phyloP scores from a whole-genome alignment of 2,888 invertebrate genomes.

The Agrotis exclamationis region DNA sequence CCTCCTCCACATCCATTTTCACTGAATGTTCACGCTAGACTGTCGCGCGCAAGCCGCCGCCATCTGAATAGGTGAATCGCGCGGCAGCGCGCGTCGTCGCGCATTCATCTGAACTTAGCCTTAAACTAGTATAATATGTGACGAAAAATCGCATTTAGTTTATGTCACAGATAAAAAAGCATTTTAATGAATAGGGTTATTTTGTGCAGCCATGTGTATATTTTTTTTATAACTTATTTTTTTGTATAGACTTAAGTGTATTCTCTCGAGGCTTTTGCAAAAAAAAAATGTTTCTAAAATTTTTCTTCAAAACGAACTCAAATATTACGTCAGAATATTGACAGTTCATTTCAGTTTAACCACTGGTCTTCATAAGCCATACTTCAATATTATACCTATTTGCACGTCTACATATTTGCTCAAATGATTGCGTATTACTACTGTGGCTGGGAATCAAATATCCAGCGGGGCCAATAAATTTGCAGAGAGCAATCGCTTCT shows the following conservation, averaged over 20 bases:
- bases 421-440: slow-evolving; percentile 51
- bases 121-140: background rate
- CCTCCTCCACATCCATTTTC: too few relatives aligned
- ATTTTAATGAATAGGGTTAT: too few relatives aligned
- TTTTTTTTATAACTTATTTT: too few relatives aligned
- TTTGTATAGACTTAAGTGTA: too few relatives aligned
- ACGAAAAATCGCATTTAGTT: background rate
- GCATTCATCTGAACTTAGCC: too few relatives aligned
- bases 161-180: background rate
- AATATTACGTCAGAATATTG: background rate
- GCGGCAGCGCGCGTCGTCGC: too few relatives aligned
- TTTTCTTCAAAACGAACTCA: background rate
- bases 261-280: too few relatives aligned
- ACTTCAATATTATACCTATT: slow-evolving; percentile 41
- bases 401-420: slow-evolving; percentile 41
- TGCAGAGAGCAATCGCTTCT: slow-evolving; percentile 80
- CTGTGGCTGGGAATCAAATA: slow-evolving; percentile 72
- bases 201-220: too few relatives aligned
- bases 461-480: slow-evolving; percentile 73
- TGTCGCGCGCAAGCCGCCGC: too few relatives aligned
- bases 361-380: background rate
- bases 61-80: too few relatives aligned
- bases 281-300: too few relatives aligned
- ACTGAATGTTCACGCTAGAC: too few relatives aligned
- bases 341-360: background rate